Evolutionary conservation across 2,113 vertebrate genomes (phyloP).

Genomic region (Limnothrissa miodon): DNA sequence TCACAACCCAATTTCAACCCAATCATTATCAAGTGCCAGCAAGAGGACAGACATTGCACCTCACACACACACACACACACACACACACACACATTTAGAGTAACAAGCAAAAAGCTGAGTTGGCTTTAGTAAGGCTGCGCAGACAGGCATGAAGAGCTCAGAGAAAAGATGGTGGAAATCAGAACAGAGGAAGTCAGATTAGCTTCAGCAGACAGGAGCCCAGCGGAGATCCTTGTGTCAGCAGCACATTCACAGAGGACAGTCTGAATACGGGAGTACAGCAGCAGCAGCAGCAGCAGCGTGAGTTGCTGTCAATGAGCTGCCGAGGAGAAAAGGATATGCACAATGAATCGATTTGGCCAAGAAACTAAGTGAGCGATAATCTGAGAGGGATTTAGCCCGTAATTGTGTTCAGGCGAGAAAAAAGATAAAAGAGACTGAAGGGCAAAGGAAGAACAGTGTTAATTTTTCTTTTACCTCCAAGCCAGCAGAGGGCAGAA

Average conservation of each 20-base stretch:
- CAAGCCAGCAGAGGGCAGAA: constrained; percentile 23
- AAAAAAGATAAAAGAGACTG: not conserved
- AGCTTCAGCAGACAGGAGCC: not conserved
- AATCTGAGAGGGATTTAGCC: constrained; percentile 18
- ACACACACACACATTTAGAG: not conserved
- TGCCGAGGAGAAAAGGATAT: not conserved
- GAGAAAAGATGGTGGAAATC: constrained; percentile 22
- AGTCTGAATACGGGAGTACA: not conserved
- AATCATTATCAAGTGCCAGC: not conserved
- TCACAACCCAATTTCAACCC: not conserved
- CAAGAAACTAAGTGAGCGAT: constrained; percentile 21
- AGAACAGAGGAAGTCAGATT: constrained; percentile 9
- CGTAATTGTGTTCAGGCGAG: not conserved
- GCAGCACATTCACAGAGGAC: constrained; percentile 24
- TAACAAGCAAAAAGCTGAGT: not conserved
- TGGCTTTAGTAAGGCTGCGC: constrained; percentile 85
- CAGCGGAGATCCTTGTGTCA: not conserved
- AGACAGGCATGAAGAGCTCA: constrained; percentile 80
- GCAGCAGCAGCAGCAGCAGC: not conserved
- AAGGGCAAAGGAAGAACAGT: constrained; percentile 3
- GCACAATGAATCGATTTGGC: not conserved
- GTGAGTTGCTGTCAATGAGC: not conserved
- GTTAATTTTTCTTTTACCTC: constrained; percentile 27
- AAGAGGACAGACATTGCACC: not conserved
- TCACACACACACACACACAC: not conserved